A percentile compares a stretch with the other conserved stretches of the same genome.
These are phyloP conservation scores for Sphaerophoria taeniata DNA, from an alignment of 2,888 invertebrate genomes.

Conservation along the genomic window DNA sequence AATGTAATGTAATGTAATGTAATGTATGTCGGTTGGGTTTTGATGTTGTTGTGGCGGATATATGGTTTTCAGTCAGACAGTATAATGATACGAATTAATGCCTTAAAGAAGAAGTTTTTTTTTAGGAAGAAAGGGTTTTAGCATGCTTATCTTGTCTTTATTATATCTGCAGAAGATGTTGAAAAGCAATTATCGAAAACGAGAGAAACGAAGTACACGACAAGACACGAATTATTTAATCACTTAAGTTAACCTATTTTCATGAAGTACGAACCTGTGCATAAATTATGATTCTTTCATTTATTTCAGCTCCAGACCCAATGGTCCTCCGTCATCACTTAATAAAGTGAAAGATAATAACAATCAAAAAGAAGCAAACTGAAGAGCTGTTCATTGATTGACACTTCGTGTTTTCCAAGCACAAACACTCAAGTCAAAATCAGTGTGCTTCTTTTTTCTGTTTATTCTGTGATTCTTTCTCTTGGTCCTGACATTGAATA, in stretches of 20 bases:
- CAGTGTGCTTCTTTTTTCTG: slow-evolving; percentile 6
- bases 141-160: too few species aligned
- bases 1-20: too few species aligned
- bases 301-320: neutral
- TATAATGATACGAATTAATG: too few species aligned
- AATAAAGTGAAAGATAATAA: slow-evolving; percentile 59
- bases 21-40: too few species aligned
- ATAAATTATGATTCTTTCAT: slow-evolving; percentile 30
- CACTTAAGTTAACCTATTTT: slow-evolving; percentile 25
- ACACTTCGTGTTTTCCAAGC: slow-evolving; percentile 50
- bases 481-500: slow-evolving; percentile 65
- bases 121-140: too few species aligned
- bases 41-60: too few species aligned
- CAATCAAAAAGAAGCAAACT: neutral
- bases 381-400: slow-evolving; percentile 51
- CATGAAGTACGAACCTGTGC: slow-evolving; percentile 8
- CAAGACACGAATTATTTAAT: neutral
- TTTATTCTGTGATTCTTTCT: neutral
- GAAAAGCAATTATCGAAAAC: too few species aligned
- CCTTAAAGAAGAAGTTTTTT: too few species aligned
- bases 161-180: too few species aligned
- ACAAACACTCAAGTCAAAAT: slow-evolving; percentile 41
- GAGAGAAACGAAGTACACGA: too few species aligned
- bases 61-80: too few species aligned
- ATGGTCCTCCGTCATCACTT: slow-evolving; percentile 42